phyloP scores from a whole-genome alignment of 2,797 vertebrate genomes.

The Galagoides demidoff region DNA sequence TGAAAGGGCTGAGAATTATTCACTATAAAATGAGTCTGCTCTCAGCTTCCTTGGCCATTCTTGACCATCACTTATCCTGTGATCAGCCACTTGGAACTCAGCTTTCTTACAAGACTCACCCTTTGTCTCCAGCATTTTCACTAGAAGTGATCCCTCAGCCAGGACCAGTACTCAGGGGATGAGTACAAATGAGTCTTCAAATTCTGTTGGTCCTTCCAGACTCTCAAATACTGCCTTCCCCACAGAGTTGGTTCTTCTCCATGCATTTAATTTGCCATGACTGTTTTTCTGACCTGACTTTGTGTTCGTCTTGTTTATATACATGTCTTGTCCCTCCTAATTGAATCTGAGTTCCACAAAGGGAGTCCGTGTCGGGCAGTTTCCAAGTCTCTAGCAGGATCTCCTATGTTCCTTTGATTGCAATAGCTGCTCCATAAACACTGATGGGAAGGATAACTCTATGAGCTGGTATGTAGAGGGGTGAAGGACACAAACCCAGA shows the following conservation, averaged over 20 bases:
- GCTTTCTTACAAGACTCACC: neutral
- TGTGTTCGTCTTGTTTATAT: neutral
- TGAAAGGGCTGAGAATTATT: neutral
- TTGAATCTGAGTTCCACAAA: neutral
- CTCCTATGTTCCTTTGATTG: neutral
- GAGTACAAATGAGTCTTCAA: neutral
- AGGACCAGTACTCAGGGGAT: neutral
- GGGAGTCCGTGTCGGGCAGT: neutral
- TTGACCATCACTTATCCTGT: neutral
- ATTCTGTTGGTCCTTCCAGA: neutral
- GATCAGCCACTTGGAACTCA: neutral
- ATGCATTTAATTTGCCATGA: neutral
- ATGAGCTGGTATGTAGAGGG: neutral
- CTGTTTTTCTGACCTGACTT: neutral
- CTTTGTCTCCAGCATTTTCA: neutral
- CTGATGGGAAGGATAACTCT: neutral
- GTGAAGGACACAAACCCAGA: conserved; percentile 15
- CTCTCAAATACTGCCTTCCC: neutral
- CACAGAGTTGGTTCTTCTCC: neutral
- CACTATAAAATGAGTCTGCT: neutral
- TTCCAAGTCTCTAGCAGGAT: neutral
- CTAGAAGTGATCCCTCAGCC: neutral
- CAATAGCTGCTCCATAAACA: neutral
- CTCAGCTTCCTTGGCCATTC: neutral
- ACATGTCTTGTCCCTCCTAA: neutral